phyloP scores from a whole-genome alignment of 2,888 invertebrate species.

The Platynereis dumerilii region DNA sequence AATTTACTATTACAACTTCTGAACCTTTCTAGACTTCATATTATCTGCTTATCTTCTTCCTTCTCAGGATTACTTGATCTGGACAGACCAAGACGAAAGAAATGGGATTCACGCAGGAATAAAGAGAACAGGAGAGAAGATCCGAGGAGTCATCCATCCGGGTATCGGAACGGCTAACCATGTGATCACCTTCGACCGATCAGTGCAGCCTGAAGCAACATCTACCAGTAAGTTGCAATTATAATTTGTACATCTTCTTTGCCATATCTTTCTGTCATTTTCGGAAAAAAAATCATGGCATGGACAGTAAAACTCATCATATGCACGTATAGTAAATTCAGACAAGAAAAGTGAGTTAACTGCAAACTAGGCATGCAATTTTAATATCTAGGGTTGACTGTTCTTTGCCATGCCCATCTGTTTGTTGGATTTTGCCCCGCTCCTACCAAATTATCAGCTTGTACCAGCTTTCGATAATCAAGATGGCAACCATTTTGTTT shows the following conservation, averaged over 20 bases:
- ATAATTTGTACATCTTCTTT: background rate
- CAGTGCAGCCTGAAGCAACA: constrained; percentile 43
- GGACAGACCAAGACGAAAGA: constrained; percentile 50
- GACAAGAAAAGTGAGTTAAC: background rate
- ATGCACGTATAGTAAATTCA: background rate
- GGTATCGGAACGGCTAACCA: constrained; percentile 50
- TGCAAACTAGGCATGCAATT: no score
- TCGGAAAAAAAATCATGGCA: background rate
- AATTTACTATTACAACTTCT: no score
- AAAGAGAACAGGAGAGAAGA: constrained; percentile 49
- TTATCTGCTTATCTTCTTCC: background rate
- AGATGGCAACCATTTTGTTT: no score
- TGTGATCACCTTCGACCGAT: constrained; percentile 48
- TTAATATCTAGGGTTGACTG: no score
- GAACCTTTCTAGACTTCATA: no score
- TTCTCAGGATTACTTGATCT: constrained; percentile 53
- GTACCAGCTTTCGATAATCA: no score
- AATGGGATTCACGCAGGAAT: constrained; percentile 56
- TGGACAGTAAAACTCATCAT: background rate
- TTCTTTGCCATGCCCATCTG: no score
- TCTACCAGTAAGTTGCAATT: no score
- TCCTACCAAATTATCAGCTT: no score
- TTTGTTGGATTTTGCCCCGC: no score
- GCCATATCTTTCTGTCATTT: background rate
- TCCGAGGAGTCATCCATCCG: constrained; percentile 55